phyloP scores from a whole-genome alignment of 1,140 invertebrate genomes.

The Zaprionus inermis region DNA sequence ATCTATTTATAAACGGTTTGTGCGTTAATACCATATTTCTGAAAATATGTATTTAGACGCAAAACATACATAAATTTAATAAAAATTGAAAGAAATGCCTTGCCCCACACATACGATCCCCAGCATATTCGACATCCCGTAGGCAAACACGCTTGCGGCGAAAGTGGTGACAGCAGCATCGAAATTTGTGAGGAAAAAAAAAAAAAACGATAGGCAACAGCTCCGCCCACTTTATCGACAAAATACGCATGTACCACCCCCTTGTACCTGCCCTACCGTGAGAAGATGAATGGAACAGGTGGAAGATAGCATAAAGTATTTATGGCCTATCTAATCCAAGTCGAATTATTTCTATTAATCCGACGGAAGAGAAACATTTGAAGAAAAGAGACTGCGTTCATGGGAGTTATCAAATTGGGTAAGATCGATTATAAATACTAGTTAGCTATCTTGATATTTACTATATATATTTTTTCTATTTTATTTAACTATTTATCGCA shows the following conservation, averaged over 20 bases:
- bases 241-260: neutral
- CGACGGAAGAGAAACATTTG: neutral
- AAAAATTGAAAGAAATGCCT: slow-evolving; percentile 65
- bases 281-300: slow-evolving; percentile 1
- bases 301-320: neutral
- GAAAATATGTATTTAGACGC: slow-evolving; percentile 65
- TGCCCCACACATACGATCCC: slow-evolving; percentile 16
- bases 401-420: neutral
- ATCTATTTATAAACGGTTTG: slow-evolving; percentile 72
- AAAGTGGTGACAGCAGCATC: neutral
- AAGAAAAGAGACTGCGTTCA: neutral
- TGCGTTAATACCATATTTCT: slow-evolving; percentile 81
- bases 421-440: neutral
- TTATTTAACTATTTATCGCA: no score
- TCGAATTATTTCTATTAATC: neutral
- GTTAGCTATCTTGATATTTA: no score
- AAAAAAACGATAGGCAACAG: neutral
- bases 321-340: neutral
- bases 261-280: neutral
- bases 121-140: slow-evolving; percentile 7
- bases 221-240: neutral
- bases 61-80: slow-evolving; percentile 76
- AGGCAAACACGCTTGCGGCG: slow-evolving; percentile 12
- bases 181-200: no score
- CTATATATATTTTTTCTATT: no score